phyloP scores from a whole-genome alignment of 2,888 invertebrate species.

The Empis livida region DNA sequence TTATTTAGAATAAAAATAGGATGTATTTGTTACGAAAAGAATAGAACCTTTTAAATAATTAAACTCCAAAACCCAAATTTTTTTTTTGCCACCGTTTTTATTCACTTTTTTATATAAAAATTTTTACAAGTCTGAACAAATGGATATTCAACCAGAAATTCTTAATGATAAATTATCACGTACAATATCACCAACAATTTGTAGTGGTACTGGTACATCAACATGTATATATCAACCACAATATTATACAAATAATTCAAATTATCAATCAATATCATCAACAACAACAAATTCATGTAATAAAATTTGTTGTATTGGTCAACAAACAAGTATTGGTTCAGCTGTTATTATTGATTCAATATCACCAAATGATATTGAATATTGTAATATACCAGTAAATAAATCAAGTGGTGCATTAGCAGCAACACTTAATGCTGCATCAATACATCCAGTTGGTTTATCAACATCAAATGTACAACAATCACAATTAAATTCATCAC shows the following conservation, averaged over 20 bases:
- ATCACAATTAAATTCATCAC: slow-evolving; percentile 7
- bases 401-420: slow-evolving; percentile 19
- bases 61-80: too few relatives aligned
- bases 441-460: slow-evolving; percentile 9
- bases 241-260: slow-evolving; percentile 3
- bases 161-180: slow-evolving; percentile 3
- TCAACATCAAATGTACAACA: slow-evolving; percentile 6
- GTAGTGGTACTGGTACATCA: background rate
- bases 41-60: too few relatives aligned
- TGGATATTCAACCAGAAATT: slow-evolving; percentile 11
- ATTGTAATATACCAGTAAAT: background rate
- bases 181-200: slow-evolving; percentile 5
- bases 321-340: background rate
- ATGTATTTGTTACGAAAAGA: too few relatives aligned
- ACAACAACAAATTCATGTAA: slow-evolving; percentile 12
- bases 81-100: too few relatives aligned
- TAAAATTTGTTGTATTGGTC: slow-evolving; percentile 18
- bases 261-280: slow-evolving; percentile 12
- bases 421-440: slow-evolving; percentile 14
- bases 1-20: too few relatives aligned
- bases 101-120: slow-evolving; percentile 2
- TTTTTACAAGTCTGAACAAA: slow-evolving; percentile 17
- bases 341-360: background rate
- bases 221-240: background rate
- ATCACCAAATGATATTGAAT: background rate